Evolutionary conservation across 1,140 invertebrate species (phyloP).

Genomic region (Coenobita brevimanus): DNA sequence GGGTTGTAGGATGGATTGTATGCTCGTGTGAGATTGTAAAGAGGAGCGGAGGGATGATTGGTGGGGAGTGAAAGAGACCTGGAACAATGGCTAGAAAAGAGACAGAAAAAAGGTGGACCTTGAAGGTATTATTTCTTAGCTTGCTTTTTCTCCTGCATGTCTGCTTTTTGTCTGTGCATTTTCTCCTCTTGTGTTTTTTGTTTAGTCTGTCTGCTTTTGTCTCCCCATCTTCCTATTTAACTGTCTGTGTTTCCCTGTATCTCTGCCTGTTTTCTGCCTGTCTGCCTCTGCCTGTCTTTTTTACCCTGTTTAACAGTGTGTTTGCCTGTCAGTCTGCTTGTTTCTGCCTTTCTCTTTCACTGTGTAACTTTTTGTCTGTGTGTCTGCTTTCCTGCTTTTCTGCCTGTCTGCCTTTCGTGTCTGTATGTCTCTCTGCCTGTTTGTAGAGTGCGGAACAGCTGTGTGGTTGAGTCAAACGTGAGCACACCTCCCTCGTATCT

Average conservation of each 20-base stretch:
- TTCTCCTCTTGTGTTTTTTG: not conserved
- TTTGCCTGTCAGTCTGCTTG: not conserved
- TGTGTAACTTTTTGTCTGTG: not conserved
- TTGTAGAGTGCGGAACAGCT: not conserved
- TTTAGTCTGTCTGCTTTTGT: not conserved
- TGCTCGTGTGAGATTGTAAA: not conserved
- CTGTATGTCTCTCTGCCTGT: not conserved
- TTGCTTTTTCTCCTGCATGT: not conserved
- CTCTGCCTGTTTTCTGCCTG: not conserved
- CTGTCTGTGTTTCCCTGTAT: not conserved
- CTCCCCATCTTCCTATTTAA: not conserved
- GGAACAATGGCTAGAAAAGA: not conserved
- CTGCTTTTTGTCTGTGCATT: not conserved
- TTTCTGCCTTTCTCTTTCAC: not conserved
- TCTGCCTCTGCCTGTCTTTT: not conserved
- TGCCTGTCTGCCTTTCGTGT: not conserved
- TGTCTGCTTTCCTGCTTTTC: not conserved
- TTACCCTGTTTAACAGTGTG: no score
- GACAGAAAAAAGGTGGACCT: not conserved
- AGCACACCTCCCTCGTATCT: not conserved
- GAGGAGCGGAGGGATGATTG: not conserved
- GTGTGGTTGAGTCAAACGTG: constrained; percentile 14
- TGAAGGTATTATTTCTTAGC: not conserved
- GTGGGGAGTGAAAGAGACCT: not conserved
- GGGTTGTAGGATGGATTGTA: not conserved